Base-by-base conservation (phyloP, 1,140 invertebrate species). In the Aphidius ervi region DNA sequence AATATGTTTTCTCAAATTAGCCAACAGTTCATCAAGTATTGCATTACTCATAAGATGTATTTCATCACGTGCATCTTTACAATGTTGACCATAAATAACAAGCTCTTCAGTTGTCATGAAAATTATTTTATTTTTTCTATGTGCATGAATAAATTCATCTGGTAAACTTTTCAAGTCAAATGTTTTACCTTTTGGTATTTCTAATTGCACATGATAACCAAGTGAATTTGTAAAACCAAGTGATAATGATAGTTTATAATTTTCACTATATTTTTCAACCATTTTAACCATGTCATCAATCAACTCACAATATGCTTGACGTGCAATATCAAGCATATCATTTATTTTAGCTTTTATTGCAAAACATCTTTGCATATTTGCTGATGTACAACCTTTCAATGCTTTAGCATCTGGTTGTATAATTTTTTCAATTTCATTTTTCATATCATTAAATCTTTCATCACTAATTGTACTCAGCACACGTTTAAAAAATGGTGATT, bases 101-200 rank as follows among this genome's bases (percentile, higher is more conserved):
- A 96, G 71, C 66, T 88, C 85, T 67, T 87, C 83, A 0, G 92
- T 94, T 16, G 92, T 93, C 83, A 93, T 92, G 86, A 10, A 91
- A 73, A 8, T 74, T 79, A 54, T 82, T 85, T 58, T 83, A 83
- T 61, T 43, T 20, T 59, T 57, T 16, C 59, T 56, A 58, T 56
- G 58, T 65, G 74, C 72, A 74, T 90, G 83, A 58, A 89, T 85
- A 69, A 91, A 89, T 55, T 86, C 81, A 2, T 78, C 67, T 3
- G 91, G 87, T 31, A 88, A 75, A 64, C 87, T 75, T 43, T 80
- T 81, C n/a, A 81, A 68, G 62, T 81, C 77, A 39, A 86, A 82
- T 40, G 70, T 71, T 16, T 65, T 62, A 47, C 74, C 72, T 56
- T 73, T 70, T 9, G 78, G 78, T 31, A 80, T 61, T 55, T 82